A percentile compares a stretch with the other conserved stretches of the same genome.
These are phyloP conservation scores for Patella depressa DNA, from an alignment of 2,888 invertebrate species.

Conservation along the genomic window DNA sequence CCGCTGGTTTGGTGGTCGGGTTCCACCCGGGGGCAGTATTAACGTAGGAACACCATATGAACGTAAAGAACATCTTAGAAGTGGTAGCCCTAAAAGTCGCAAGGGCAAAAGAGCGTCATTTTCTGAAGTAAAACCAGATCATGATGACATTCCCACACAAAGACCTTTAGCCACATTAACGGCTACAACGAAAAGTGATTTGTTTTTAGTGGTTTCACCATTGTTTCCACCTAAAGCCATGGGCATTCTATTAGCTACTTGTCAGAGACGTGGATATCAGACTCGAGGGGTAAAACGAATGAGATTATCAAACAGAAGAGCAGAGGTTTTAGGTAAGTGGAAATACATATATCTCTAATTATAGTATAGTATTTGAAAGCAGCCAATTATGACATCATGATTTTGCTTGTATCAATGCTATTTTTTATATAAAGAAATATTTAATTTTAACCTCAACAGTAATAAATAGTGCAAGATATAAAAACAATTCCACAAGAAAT, in stretches of 20 bases:
- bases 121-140: slow-evolving; percentile 32
- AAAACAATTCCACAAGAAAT: too few relatives aligned
- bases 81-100: slow-evolving; percentile 51
- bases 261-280: slow-evolving; percentile 63
- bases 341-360: background rate
- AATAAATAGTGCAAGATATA: too few relatives aligned
- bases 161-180: slow-evolving; percentile 60
- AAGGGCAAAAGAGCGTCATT: slow-evolving; percentile 51
- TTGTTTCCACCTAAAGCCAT: slow-evolving; percentile 59
- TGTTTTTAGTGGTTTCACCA: slow-evolving; percentile 62
- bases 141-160: slow-evolving; percentile 25
- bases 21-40: slow-evolving; percentile 51
- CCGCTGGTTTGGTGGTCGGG: slow-evolving; percentile 67
- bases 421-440: too few relatives aligned
- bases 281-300: slow-evolving; percentile 58
- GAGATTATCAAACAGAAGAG: slow-evolving; percentile 54
- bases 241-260: slow-evolving; percentile 59
- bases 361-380: too few relatives aligned
- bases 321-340: slow-evolving; percentile 55
- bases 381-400: too few relatives aligned
- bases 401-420: too few relatives aligned
- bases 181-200: slow-evolving; percentile 57
- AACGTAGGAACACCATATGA: slow-evolving; percentile 49
- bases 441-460: too few relatives aligned
- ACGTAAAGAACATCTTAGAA: slow-evolving; percentile 46